phyloP scores from a whole-genome alignment of 2,113 vertebrate species.

The Strix uralensis region DNA sequence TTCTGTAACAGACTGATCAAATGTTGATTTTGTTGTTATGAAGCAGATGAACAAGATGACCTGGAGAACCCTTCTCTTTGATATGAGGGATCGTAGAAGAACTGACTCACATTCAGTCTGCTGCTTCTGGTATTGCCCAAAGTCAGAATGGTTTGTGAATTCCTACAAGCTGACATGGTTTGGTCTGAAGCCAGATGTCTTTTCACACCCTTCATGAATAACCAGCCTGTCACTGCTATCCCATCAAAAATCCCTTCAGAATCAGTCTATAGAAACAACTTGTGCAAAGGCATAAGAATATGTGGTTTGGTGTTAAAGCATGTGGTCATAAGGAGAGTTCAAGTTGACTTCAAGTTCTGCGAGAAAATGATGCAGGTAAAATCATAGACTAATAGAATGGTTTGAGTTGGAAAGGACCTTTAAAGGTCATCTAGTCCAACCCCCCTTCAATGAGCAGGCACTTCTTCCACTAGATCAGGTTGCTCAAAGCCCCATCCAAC shows the following conservation, averaged over 20 bases:
- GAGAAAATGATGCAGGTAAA: neutral
- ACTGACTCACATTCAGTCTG: neutral
- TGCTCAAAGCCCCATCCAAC: rapidly evolving
- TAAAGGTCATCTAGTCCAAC: neutral
- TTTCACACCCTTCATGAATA: neutral
- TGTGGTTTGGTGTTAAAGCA: neutral
- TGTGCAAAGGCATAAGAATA: neutral
- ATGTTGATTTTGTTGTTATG: neutral
- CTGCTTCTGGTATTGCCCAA: neutral
- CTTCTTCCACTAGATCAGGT: neutral
- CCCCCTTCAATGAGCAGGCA: neutral
- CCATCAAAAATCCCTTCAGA: neutral
- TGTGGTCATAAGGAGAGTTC: neutral
- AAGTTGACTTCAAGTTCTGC: neutral
- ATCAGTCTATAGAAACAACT: neutral
- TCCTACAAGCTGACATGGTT: neutral
- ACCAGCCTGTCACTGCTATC: neutral
- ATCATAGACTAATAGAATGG: neutral
- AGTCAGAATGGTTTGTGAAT: neutral
- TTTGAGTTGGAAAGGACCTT: neutral
- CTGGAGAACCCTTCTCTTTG: neutral
- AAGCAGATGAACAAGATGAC: neutral
- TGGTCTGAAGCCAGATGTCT: neutral
- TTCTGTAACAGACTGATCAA: neutral
- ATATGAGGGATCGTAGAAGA: neutral